Percentiles rank a stretch among this genome's conserved stretches.
phyloP scores from a whole-genome alignment of 2,113 vertebrate species.

The Microtus ochrogaster region DNA sequence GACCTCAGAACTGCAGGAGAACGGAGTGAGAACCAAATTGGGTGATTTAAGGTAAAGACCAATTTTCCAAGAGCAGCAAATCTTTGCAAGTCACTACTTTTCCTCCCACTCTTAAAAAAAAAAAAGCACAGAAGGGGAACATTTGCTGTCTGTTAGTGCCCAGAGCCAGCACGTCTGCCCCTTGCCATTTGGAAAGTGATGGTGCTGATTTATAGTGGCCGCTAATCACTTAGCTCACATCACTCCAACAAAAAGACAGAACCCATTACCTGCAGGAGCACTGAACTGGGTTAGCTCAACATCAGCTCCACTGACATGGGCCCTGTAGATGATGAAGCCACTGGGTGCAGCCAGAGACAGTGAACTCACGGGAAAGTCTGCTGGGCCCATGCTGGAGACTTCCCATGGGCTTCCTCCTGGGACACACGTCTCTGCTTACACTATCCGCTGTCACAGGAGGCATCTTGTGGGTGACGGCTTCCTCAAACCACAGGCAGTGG shows the following conservation, averaged over 20 bases:
- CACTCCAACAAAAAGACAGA: background rate
- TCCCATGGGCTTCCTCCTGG: background rate
- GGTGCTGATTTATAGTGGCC: slow-evolving; percentile 35
- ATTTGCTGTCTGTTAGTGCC: slow-evolving; percentile 66
- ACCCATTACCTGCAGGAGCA: background rate
- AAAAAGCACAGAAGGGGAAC: slow-evolving; percentile 68
- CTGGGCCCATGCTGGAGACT: background rate
- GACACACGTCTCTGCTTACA: background rate
- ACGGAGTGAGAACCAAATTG: background rate
- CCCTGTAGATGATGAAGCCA: background rate
- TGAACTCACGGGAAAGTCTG: background rate
- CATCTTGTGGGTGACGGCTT: background rate
- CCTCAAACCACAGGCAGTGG: background rate
- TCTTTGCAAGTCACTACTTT: slow-evolving; percentile 72
- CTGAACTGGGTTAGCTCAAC: background rate
- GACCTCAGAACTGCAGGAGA: no score
- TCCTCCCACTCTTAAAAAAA: slow-evolving; percentile 54
- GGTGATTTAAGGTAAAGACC: slow-evolving; percentile 76
- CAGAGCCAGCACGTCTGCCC: slow-evolving; percentile 72
- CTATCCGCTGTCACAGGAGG: background rate
- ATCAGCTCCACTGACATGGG: background rate
- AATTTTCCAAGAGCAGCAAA: slow-evolving; percentile 69
- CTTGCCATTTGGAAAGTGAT: slow-evolving; percentile 56
- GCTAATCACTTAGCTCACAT: slow-evolving; percentile 1
- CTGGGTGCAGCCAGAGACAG: background rate